Percentiles rank a stretch among this genome's conserved stretches.
These are phyloP conservation scores for Origma solitaria DNA, from an alignment of 2,113 vertebrate genomes.

Conservation along the genomic window DNA sequence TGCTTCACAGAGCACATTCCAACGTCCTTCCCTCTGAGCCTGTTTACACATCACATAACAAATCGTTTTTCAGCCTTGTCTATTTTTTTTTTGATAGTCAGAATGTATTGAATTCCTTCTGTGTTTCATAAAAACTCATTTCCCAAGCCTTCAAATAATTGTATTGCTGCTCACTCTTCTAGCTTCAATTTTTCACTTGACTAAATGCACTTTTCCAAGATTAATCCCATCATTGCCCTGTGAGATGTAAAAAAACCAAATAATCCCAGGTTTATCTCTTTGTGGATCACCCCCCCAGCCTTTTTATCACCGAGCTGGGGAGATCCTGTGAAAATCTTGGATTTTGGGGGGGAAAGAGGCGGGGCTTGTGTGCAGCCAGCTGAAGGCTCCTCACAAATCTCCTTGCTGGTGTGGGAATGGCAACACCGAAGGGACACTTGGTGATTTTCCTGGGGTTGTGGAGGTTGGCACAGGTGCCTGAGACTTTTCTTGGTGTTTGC, in stretches of 20 bases:
- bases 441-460: neutral
- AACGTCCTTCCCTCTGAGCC: neutral
- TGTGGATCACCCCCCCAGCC: neutral
- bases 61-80: neutral
- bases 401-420: neutral
- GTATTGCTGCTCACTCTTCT: neutral
- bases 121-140: constrained; percentile 46
- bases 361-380: neutral
- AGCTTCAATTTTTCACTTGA: constrained; percentile 50
- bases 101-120: constrained; percentile 18
- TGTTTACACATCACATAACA: neutral
- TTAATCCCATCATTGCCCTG: neutral
- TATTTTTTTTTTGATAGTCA: neutral
- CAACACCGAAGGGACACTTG: neutral
- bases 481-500: neutral
- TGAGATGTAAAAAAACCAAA: constrained; percentile 16
- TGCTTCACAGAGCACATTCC: neutral
- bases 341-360: neutral
- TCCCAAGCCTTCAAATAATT: constrained; percentile 11
- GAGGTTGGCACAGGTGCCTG: neutral
- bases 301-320: neutral
- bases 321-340: neutral
- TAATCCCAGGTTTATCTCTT: neutral
- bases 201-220: constrained; percentile 1
- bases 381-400: neutral